These are phyloP conservation scores for Beris morrisii DNA, from an alignment of 2,888 invertebrate species.

Conservation along the genomic window DNA sequence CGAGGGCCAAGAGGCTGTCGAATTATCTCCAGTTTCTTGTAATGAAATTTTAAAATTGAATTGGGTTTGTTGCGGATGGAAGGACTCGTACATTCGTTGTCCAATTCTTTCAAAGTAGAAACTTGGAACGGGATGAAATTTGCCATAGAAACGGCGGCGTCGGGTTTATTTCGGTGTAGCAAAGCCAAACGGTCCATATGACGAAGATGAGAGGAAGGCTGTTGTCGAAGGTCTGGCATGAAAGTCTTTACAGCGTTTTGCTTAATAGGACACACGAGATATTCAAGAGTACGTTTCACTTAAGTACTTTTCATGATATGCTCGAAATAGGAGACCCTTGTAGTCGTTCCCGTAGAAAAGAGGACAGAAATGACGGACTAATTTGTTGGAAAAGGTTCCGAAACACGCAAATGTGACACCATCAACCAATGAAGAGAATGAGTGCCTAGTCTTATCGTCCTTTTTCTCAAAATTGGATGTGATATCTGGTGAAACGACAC, in stretches of 20 bases:
- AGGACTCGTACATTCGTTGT: not conserved
- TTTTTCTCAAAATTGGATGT: too few species aligned
- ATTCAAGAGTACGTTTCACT: not conserved
- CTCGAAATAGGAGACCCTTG: too few species aligned
- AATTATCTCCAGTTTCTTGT: conserved; percentile 35
- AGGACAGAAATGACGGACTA: too few species aligned
- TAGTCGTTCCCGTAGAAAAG: too few species aligned
- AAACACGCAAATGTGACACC: too few species aligned
- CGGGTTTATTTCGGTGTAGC: too few species aligned
- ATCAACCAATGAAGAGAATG: too few species aligned
- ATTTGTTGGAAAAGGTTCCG: too few species aligned
- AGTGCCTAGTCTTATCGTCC: too few species aligned
- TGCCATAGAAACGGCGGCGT: not conserved
- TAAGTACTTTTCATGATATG: too few species aligned
- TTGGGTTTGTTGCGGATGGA: conserved; percentile 23
- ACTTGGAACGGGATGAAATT: not conserved
- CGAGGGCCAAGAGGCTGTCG: conserved; percentile 18
- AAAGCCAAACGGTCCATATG: too few species aligned
- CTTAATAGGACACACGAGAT: conserved; percentile 21
- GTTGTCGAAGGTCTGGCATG: conserved; percentile 15
- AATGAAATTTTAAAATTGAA: conserved; percentile 39
- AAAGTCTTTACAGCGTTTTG: conserved; percentile 22
- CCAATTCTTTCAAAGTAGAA: not conserved
- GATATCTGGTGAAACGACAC: too few species aligned
- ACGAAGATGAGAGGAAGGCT: conserved; percentile 5